Conservation (phyloP, 2,113 vertebrate species). For the Chroicocephalus ridibundus region DNA sequence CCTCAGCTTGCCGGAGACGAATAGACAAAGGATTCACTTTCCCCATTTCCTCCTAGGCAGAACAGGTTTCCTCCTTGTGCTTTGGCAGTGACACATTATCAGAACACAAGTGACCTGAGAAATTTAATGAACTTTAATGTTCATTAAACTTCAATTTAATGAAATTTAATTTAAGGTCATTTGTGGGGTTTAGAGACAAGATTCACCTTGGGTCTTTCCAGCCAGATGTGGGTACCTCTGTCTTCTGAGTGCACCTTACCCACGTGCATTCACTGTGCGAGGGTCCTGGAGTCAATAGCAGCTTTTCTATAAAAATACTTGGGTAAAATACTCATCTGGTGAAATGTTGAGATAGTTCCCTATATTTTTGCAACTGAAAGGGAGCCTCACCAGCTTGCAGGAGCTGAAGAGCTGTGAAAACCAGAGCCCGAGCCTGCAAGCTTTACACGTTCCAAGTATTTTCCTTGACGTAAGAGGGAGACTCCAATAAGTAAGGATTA, state of each 20-base stretch:
- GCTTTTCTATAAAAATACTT: neutral
- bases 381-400: neutral
- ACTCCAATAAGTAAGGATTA: neutral
- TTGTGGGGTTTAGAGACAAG: neutral
- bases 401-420: neutral
- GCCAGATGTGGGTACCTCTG: neutral
- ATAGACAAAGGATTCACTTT: neutral
- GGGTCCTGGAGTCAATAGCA: neutral
- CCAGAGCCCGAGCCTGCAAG: neutral
- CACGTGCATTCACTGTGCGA: neutral
- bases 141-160: neutral
- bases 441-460: fast-evolving
- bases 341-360: neutral
- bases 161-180: neutral
- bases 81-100: neutral
- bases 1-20: neutral
- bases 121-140: neutral
- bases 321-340: neutral
- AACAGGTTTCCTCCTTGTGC: neutral
- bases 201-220: neutral
- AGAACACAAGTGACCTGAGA: neutral
- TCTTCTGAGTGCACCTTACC: neutral
- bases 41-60: neutral
- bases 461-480: neutral
- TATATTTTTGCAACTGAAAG: neutral